Evolutionary conservation across 2,113 vertebrate species (phyloP).

Genomic region (Conger conger): DNA sequence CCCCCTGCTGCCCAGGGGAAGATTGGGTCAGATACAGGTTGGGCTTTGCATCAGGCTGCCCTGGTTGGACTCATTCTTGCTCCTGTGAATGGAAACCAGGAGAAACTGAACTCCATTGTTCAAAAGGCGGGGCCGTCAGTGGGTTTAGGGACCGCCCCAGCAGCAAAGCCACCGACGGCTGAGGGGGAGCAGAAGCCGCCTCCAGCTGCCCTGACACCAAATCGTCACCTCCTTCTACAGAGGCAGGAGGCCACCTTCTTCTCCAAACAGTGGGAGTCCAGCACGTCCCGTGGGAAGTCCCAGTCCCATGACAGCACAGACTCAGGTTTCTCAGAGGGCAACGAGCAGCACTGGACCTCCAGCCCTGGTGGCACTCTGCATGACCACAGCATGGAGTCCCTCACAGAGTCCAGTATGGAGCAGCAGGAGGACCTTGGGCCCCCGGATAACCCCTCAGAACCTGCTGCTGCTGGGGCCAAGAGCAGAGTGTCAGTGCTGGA

Average conservation of each 20-base stretch:
- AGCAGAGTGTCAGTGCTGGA: conserved; percentile 62
- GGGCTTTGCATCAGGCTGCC: conserved; percentile 41
- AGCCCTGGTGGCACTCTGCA: conserved; percentile 70
- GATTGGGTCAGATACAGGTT: conserved; percentile 29
- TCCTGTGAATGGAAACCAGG: conserved; percentile 37
- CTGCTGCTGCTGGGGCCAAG: conserved; percentile 42
- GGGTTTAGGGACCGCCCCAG: neutral
- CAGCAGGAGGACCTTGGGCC: conserved; percentile 29
- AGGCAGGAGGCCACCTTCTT: conserved; percentile 76
- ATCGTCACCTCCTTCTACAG: conserved; percentile 69
- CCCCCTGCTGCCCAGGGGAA: conserved; percentile 12
- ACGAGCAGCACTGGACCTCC: conserved; percentile 71
- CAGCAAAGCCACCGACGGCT: neutral
- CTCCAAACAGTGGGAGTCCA: conserved; percentile 77
- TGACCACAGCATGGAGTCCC: conserved; percentile 71
- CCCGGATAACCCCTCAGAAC: conserved; percentile 17
- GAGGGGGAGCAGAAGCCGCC: conserved; percentile 45
- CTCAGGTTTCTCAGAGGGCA: conserved; percentile 91
- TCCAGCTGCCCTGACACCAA: conserved; percentile 44
- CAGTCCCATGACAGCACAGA: conserved; percentile 92
- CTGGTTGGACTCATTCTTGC: conserved; percentile 38
- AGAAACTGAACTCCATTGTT: conserved; percentile 21
- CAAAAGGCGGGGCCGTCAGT: conserved; percentile 24
- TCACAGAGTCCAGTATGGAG: conserved; percentile 60
- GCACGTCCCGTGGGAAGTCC: conserved; percentile 70